phyloP scores from a whole-genome alignment of 2,113 vertebrate species.

The Callipepla californica region DNA sequence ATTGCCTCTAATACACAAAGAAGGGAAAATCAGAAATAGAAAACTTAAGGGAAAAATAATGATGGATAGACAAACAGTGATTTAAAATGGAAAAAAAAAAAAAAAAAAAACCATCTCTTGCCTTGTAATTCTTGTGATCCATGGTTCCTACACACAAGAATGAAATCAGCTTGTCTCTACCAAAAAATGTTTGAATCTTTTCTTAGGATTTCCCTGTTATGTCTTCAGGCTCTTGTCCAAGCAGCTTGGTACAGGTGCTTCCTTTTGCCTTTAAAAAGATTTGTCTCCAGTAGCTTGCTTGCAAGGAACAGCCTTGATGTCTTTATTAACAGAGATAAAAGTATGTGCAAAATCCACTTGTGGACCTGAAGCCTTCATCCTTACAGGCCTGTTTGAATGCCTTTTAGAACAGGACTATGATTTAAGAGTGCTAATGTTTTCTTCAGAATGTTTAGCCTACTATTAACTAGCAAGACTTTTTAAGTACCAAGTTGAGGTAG shows the following conservation, averaged over 20 bases:
- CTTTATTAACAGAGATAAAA: background rate
- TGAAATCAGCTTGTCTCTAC: background rate
- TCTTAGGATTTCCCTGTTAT: background rate
- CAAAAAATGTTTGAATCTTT: background rate
- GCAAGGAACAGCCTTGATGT: background rate
- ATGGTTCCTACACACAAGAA: background rate
- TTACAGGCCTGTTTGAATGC: background rate
- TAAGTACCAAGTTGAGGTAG: background rate
- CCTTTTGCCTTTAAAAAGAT: background rate
- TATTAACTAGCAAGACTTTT: background rate
- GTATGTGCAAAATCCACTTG: background rate
- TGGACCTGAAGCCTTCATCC: background rate
- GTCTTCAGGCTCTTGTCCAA: background rate
- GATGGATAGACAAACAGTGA: background rate
- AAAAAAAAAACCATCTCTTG: background rate
- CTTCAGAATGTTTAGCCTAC: background rate
- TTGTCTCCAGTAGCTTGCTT: background rate
- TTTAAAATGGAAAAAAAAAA: background rate
- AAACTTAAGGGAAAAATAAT: constrained; percentile 18
- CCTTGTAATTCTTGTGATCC: background rate
- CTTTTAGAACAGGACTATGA: background rate
- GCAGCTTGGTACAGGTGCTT: background rate
- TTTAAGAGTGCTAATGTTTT: background rate
- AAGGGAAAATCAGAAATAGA: constrained; percentile 37
- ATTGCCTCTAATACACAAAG: background rate